Evolutionary conservation across 2,113 vertebrate species (phyloP), one percentile per base, ranked within the genome.

Genomic region (Petrocephalus microphthalmus): DNA sequence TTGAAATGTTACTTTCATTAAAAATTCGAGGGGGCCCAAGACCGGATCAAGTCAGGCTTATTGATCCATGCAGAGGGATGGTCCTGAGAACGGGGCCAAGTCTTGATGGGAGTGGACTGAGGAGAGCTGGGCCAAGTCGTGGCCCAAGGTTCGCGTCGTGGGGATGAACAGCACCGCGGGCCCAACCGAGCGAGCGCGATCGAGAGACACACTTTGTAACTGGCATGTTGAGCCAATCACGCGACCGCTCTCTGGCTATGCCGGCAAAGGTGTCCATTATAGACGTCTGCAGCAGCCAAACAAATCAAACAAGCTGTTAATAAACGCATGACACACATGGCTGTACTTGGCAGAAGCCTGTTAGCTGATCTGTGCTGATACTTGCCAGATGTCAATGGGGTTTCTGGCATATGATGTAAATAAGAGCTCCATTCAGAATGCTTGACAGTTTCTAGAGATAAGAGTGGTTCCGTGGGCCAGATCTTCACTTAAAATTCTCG

Each of bases 391-490:
- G 74, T 81, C 74, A 81, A 8, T 22, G 42, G 37, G 74, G 19
- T 22, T 45, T 37, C 74, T 45, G 74, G 74, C 42, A 22, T 3
- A 37, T 15, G 37, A 81, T 0, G 37, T 45, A 33, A 81, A 20
- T 45, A 81, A 81, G 15, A 45, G 42, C 74, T 45, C 74, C 74
- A 42, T 45, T 81, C 7, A 10, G 20, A 81, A 81, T 13, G 74
- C 42, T 37, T 81, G 74, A 45, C 74, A 81, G 74, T 81, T 81
- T 45, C 20, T 81, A 81, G 74, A 45, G 74, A 81, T 81, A 81
- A 81, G 74, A 15, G 7, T 81, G n/a, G 37, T 81, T 45, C 42
- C 7, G 17, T 81, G 19, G 74, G 74, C 74, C 74, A 81, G 74
- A 37, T 81, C 74, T 81, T 81, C 74, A 37, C 19, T 37, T 81